phyloP scores from a whole-genome alignment of 2,113 vertebrate genomes.

The Ceyx cyanopectus region DNA sequence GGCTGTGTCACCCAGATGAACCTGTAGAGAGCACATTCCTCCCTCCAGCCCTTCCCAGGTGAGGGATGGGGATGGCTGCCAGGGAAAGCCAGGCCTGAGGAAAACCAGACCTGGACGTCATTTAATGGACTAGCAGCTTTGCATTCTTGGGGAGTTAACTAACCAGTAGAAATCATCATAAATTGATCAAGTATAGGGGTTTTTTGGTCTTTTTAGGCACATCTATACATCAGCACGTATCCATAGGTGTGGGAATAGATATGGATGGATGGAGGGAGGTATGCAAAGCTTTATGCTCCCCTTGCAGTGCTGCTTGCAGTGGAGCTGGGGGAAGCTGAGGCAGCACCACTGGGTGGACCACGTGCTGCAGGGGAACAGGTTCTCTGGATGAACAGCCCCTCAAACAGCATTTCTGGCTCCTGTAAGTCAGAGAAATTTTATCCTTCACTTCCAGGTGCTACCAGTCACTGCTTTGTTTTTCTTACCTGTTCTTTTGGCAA shows the following conservation, averaged over 20 bases:
- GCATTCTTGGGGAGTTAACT: conserved; percentile 73
- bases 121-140: conserved; percentile 9
- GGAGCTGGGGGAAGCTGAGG: not conserved
- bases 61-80: conserved; percentile 16
- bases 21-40: not conserved
- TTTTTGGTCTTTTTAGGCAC: not conserved
- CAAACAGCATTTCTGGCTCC: not conserved
- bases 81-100: conserved; percentile 53
- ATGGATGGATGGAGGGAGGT: fast-evolving
- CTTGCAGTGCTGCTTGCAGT: not conserved
- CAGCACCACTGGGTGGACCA: fast-evolving
- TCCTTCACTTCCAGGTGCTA: not conserved
- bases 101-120: conserved; percentile 53
- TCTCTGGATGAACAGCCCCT: not conserved
- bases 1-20: not conserved
- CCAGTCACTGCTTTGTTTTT: not conserved
- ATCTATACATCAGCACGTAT: too few relatives aligned
- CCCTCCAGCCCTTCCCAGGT: not conserved
- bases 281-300: not conserved
- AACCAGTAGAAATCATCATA: conserved; percentile 57
- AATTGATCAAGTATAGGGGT: conserved; percentile 21
- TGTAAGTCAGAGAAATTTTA: not conserved
- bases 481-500: not conserved
- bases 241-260: not conserved
- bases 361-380: not conserved